Conservation (phyloP, 92 coral and sea anemone genomes). For the Porites cylindrica region DNA sequence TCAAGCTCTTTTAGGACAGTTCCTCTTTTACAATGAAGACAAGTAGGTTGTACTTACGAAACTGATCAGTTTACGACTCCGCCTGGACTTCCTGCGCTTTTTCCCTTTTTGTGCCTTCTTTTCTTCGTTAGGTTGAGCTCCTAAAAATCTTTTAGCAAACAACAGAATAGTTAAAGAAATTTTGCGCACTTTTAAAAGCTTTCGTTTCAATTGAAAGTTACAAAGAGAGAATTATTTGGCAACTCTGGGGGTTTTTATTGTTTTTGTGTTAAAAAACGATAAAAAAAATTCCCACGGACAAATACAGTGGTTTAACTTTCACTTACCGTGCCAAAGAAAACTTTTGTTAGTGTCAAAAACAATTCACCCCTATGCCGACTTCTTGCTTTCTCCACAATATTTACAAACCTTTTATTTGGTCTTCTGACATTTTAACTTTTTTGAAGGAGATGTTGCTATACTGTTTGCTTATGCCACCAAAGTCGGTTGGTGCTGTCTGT, state of each 20-base stretch:
- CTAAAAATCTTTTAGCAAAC: conserved; percentile 26
- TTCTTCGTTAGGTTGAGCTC: conserved; percentile 10
- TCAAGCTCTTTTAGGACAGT: background rate
- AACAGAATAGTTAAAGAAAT: background rate
- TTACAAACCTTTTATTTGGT: conserved; percentile 20
- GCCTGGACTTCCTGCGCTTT: conserved; percentile 23
- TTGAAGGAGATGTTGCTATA: background rate
- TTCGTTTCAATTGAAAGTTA: no score
- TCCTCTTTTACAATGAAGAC: background rate
- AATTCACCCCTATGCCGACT: background rate
- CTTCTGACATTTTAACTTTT: conserved; percentile 1
- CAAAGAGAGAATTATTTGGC: background rate
- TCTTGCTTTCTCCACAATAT: background rate
- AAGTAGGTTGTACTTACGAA: conserved; percentile 8
- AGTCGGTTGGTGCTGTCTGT: no score
- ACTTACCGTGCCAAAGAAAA: background rate
- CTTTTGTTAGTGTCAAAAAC: background rate
- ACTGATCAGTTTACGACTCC: conserved; percentile 13
- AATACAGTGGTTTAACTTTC: no score
- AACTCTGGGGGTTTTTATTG: background rate
- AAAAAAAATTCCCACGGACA: background rate
- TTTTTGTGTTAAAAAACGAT: no score
- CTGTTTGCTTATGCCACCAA: background rate
- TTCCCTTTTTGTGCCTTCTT: conserved; percentile 9
- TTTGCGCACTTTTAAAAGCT: background rate